Base-by-base conservation (phyloP, 2,888 invertebrate genomes). In the Lepas anatifera region DNA sequence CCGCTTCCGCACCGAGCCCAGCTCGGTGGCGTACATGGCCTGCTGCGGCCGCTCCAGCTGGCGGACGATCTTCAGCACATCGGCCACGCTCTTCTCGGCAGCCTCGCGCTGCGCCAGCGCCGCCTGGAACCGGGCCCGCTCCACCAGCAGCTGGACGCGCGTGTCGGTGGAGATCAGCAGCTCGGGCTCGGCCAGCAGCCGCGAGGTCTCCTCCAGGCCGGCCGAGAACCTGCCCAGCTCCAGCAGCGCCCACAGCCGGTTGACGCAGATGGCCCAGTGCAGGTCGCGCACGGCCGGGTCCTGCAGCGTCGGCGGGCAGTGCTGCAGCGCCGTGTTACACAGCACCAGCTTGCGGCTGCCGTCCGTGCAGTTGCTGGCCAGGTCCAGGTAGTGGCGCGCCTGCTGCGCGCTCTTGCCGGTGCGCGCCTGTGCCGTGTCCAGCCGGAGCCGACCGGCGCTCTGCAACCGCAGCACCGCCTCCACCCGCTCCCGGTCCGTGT, bases 1-100 rank as follows among this genome's bases (percentile, higher is more conserved):
- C 58, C 58, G 58, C 18, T 32, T 32, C 18, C 58, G 29, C 32
- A 58, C 32, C 32, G 32, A 18, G 58, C 58, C 58, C 58, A 58
- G 58, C 58, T 58, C 58, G 18, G 4, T 11, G 58, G 58, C 58
- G 58, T 58, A 58, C 58, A 58, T 58, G 58, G 58, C 58, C 58
- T 58, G 58, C 58, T 58, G 58, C 58, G 18, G 58, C 32, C 58
- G 58, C 29, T 58, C 58, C 58, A 58, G 58, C 58, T 58, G 58
- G 32, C 58, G 58, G 18, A 58, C 58, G 58, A 58, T 58, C 58
- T 32, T 29, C 58, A 58, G 58, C 58, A 32, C 32, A 18, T 58
- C 25, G 27, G 32, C 32, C 58, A 58, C 58, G 58, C 58, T 58
- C 18, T 18, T 22, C 58, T 58, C 58, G 32, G 58, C 58, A 11